Evolutionary conservation across 2,113 vertebrate species (phyloP), one percentile per base, ranked within the genome.

Genomic region (Neopipo cinnamomea): DNA sequence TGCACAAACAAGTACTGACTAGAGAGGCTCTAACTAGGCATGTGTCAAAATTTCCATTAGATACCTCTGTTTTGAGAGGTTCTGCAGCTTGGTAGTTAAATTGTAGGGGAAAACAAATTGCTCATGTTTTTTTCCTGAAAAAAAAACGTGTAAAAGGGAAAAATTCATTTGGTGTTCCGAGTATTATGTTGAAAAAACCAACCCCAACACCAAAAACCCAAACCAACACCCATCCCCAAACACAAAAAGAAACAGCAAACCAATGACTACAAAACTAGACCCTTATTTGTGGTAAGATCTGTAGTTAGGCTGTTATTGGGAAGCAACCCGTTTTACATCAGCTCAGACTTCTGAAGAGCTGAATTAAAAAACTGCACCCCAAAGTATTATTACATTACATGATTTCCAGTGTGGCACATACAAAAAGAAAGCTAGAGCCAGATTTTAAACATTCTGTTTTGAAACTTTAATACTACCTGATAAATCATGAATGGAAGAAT

Each of bases 291-390:
- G 8, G 8, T 76, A 31, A 39, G 15, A n/a, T 12, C 23, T 74
- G 15, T 35, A 35, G 6, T 28, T 70, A 42, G 18, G 5, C 22
- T 93, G 7, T 52, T 89, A 46, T 0, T 24, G 78, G 22, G 33
- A 35, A 37, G 46, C 2, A 9, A 39, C 35, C 3, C 0, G 0
- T 63, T 85, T 14, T 37, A 11, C 8, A 27, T 78, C 42, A 63
- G 19, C 12, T 56, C 1, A 0, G 14, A 6, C 19, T 56, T 62
- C n/a, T 10, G 12, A 78, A 42, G 47, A 90, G 52, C 31, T 78
- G 49, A n/a, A 13, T 68, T 55, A 7, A 2, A 17, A 52, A 80
- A 46, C 37, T 39, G 14, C 12, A 24, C 14, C 24, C 61, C 4
- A 3, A 65, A 65, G 16, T 23, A 3, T 20, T 63, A 65, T 46